phyloP scores from a whole-genome alignment of 2,888 invertebrate species.

The Patella pellucida region DNA sequence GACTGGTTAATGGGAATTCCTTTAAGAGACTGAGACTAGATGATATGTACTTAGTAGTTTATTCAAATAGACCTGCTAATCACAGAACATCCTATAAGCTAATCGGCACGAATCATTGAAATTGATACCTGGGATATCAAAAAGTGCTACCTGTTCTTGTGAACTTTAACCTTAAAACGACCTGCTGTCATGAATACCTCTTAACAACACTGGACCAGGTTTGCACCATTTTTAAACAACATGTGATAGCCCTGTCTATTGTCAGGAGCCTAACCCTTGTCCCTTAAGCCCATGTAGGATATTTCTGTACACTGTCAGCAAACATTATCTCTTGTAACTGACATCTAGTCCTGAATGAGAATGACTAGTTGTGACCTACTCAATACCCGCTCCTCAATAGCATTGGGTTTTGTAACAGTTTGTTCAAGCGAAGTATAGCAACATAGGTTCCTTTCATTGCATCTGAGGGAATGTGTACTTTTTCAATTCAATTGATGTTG shows the following conservation, averaged over 20 bases:
- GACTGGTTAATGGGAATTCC: neutral
- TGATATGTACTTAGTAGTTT: constrained; percentile 17
- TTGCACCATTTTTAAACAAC: constrained; percentile 14
- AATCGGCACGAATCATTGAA: constrained; percentile 14
- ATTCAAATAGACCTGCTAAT: constrained; percentile 24
- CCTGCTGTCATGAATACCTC: constrained; percentile 18
- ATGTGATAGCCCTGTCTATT: constrained; percentile 3
- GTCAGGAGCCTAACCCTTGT: neutral
- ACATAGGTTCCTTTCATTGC: constrained; percentile 17
- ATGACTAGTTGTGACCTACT: constrained; percentile 23
- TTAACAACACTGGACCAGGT: constrained; percentile 18
- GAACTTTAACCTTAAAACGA: constrained; percentile 19
- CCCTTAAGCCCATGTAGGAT: constrained; percentile 1
- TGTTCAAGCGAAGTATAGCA: constrained; percentile 24
- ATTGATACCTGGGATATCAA: constrained; percentile 9
- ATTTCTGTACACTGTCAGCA: constrained; percentile 20
- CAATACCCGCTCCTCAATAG: constrained; percentile 4
- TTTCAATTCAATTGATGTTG: constrained; percentile 23
- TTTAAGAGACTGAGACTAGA: neutral
- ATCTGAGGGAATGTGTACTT: constrained; percentile 21
- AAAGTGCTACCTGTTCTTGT: constrained; percentile 9
- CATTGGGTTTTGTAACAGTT: constrained; percentile 25
- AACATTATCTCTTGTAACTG: constrained; percentile 21
- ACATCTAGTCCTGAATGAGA: constrained; percentile 19
- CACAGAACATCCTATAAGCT: neutral